These are phyloP conservation scores for Choloepus didactylus DNA, from an alignment of 2,797 vertebrate species.

Conservation along the genomic window DNA sequence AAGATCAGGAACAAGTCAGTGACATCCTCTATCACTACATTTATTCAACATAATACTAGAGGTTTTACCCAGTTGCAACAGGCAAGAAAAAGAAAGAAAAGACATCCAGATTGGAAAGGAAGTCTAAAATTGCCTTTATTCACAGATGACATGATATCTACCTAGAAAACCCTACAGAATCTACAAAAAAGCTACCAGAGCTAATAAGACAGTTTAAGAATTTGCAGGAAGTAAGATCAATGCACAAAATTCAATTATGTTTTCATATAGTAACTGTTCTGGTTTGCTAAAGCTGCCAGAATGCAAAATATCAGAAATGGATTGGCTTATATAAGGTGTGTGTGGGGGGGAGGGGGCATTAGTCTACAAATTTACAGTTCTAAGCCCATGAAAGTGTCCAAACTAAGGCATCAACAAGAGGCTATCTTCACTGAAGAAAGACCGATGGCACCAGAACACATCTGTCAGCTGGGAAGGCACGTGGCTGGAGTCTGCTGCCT, in stretches of 20 bases:
- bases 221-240: not conserved
- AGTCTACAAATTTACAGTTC: too few relatives aligned
- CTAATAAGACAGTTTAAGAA: not conserved
- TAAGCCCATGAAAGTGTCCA: too few relatives aligned
- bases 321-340: too few relatives aligned
- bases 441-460: too few relatives aligned
- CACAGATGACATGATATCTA: not conserved
- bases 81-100: not conserved
- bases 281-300: too few relatives aligned
- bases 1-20: not conserved
- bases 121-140: conserved; percentile 32
- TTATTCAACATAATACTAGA: not conserved
- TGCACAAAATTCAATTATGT: not conserved
- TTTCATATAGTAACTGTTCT: not conserved
- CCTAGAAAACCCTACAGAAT: not conserved
- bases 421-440: too few relatives aligned
- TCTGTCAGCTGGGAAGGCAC: too few relatives aligned
- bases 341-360: too few relatives aligned
- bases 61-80: not conserved
- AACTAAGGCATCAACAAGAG: too few relatives aligned
- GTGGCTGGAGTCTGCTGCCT: too few relatives aligned
- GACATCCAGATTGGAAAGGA: not conserved
- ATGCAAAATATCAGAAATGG: too few relatives aligned
- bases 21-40: not conserved
- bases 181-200: not conserved